Evolutionary conservation across 2,113 vertebrate species (phyloP).

Genomic region (Protomyctophum bolini): DNA sequence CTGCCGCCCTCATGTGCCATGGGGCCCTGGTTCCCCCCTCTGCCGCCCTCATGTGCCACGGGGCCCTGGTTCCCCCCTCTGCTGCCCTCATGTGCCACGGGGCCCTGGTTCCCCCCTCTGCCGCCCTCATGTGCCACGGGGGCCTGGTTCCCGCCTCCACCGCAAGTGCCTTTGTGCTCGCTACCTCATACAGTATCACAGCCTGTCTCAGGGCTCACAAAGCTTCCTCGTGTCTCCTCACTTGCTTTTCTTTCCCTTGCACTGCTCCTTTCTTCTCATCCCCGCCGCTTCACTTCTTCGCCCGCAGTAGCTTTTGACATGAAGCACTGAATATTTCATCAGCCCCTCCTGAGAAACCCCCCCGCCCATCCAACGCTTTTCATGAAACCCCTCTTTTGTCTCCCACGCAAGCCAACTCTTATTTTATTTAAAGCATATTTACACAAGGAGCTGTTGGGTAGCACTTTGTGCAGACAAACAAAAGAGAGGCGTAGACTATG

Average conservation of each 20-base stretch:
- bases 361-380: slow-evolving; percentile 51
- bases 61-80: slow-evolving; percentile 15
- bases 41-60: too few species aligned
- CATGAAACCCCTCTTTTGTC: slow-evolving; percentile 55
- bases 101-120: slow-evolving; percentile 13
- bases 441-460: slow-evolving; percentile 47
- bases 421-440: slow-evolving; percentile 59
- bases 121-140: background rate
- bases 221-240: slow-evolving; percentile 40
- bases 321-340: slow-evolving; percentile 74
- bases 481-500: slow-evolving; percentile 34
- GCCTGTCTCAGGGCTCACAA: slow-evolving; percentile 36
- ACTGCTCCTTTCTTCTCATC: slow-evolving; percentile 23
- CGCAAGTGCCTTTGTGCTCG: slow-evolving; percentile 13
- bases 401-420: slow-evolving; percentile 48
- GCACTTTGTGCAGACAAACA: slow-evolving; percentile 33
- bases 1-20: too few species aligned
- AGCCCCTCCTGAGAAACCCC: slow-evolving; percentile 50
- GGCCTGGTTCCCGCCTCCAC: background rate
- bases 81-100: slow-evolving; percentile 16
- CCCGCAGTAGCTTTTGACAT: slow-evolving; percentile 67
- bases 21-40: too few species aligned
- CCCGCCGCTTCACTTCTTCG: slow-evolving; percentile 32
- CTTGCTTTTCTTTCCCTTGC: slow-evolving; percentile 24
- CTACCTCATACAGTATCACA: slow-evolving; percentile 28